Conservation (phyloP, 2,113 vertebrate genomes). For the Oriolus oriolus region DNA sequence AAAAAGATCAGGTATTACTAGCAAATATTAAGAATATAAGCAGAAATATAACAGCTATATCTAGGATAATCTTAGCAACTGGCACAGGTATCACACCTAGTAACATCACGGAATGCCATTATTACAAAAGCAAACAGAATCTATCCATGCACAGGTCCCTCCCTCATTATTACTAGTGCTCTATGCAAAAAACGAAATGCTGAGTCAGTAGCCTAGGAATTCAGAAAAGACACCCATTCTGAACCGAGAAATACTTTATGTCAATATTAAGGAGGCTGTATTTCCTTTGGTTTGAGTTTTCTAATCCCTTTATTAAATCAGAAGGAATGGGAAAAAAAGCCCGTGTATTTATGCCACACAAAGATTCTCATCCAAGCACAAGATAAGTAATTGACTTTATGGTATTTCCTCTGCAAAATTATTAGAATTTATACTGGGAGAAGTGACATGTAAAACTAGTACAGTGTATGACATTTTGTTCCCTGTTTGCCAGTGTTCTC, state of each 20-base stretch:
- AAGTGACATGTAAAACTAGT: neutral
- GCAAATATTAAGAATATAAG: neutral
- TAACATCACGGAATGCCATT: neutral
- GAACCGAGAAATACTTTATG: neutral
- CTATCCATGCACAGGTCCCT: neutral
- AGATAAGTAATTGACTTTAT: neutral
- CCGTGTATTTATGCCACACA: neutral
- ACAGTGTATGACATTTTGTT: neutral
- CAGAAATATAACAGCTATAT: neutral
- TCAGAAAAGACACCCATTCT: neutral
- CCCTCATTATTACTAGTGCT: neutral
- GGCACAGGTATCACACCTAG: neutral
- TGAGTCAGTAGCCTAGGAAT: neutral
- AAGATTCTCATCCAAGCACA: neutral
- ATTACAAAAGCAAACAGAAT: neutral
- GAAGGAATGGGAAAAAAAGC: neutral
- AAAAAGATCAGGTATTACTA: neutral
- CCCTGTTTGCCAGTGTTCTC: neutral
- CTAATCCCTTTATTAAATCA: neutral
- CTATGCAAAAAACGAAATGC: neutral
- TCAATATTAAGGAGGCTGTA: neutral
- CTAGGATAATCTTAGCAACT: neutral
- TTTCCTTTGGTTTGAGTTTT: neutral
- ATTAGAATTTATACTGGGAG: neutral
- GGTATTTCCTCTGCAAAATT: neutral